Conservation (phyloP, 2,888 invertebrate genomes). For the Orthosia cruda region DNA sequence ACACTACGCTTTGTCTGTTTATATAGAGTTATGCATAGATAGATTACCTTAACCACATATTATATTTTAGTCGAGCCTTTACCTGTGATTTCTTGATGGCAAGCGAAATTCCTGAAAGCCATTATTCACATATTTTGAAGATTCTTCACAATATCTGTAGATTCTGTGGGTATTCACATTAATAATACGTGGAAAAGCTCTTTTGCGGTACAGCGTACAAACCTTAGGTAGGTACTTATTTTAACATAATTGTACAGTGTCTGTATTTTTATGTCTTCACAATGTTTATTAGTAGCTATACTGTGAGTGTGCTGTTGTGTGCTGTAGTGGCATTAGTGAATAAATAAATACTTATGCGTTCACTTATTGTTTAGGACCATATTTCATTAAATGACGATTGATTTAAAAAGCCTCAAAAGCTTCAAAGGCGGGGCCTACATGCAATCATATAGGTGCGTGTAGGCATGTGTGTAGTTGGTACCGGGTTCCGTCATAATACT, state of each 20-base stretch:
- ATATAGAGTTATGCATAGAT: neutral
- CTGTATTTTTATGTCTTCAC: neutral
- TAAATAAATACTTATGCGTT: too few species aligned
- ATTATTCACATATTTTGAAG: neutral
- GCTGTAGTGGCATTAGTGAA: too few species aligned
- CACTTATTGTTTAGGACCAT: too few species aligned
- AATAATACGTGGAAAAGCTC: neutral
- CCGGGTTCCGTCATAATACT: slow-evolving; percentile 28
- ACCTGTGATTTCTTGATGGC: neutral
- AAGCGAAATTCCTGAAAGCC: neutral
- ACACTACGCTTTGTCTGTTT: neutral
- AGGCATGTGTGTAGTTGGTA: slow-evolving; percentile 5
- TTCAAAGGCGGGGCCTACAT: too few species aligned
- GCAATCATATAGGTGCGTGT: too few species aligned
- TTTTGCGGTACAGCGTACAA: neutral
- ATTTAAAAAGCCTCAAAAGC: too few species aligned
- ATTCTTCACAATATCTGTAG: neutral
- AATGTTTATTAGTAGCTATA: too few species aligned
- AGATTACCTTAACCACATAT: too few species aligned
- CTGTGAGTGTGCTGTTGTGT: too few species aligned
- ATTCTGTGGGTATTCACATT: neutral
- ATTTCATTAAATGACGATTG: too few species aligned
- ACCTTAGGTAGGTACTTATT: neutral
- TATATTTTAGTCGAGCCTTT: neutral
- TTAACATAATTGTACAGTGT: neutral